phyloP scores from a whole-genome alignment of 2,113 vertebrate species.

The Megalops atlanticus region DNA sequence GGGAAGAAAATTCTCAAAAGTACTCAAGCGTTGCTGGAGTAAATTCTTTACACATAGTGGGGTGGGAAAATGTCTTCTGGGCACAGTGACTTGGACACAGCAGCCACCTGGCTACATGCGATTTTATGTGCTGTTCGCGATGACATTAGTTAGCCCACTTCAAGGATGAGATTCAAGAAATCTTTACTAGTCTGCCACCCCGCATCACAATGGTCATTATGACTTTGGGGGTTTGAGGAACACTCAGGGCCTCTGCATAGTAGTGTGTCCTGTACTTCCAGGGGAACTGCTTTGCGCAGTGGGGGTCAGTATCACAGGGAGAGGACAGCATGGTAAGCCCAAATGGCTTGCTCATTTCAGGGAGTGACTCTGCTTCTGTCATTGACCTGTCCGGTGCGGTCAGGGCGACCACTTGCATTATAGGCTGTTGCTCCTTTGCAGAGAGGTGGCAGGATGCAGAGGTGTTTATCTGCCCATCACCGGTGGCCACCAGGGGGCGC shows the following conservation, averaged over 20 bases:
- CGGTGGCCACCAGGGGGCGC: too few species aligned
- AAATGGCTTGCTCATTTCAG: background rate
- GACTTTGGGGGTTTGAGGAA: background rate
- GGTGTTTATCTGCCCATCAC: too few species aligned
- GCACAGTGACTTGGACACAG: too few species aligned
- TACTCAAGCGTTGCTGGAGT: background rate
- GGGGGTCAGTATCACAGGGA: background rate
- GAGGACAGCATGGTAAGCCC: background rate
- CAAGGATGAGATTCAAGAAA: constrained; percentile 2
- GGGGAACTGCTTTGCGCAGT: background rate
- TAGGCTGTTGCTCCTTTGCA: background rate
- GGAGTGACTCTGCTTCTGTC: background rate
- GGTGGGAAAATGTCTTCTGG: too few species aligned
- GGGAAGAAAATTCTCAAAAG: background rate
- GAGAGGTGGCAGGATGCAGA: background rate
- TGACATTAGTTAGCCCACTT: background rate
- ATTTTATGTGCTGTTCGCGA: background rate
- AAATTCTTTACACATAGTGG: too few species aligned
- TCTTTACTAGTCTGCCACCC: background rate
- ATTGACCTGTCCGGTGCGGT: background rate
- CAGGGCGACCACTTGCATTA: background rate
- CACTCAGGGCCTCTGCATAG: constrained; percentile 22
- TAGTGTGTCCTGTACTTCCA: constrained; percentile 36
- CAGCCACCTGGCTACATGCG: too few species aligned
- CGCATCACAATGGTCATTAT: background rate